phyloP scores from a whole-genome alignment of 2,888 invertebrate species.

The Platycheirus rosarum region DNA sequence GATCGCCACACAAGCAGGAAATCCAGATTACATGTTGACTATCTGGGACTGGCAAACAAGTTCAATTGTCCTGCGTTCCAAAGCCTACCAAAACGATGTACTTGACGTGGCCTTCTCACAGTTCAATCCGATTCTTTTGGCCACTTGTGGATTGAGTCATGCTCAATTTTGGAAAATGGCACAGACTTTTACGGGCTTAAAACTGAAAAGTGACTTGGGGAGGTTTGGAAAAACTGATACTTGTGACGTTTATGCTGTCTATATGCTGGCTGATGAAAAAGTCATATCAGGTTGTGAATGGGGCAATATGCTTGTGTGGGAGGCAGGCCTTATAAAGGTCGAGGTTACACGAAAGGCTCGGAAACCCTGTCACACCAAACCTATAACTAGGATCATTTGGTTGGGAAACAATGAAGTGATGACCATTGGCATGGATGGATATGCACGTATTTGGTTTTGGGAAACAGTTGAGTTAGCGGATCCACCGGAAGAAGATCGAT shows the following conservation, averaged over 20 bases:
- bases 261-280: slow-evolving; percentile 94
- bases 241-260: slow-evolving; percentile 92
- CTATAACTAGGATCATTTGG: slow-evolving; percentile 84
- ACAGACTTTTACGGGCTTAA: slow-evolving; percentile 94
- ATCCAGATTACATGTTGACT: slow-evolving; percentile 93
- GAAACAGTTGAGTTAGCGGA: slow-evolving; percentile 95
- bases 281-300: slow-evolving; percentile 93
- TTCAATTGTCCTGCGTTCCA: slow-evolving; percentile 89
- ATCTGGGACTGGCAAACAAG: slow-evolving; percentile 94
- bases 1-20: slow-evolving; percentile 88
- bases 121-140: slow-evolving; percentile 90
- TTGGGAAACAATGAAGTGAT: slow-evolving; percentile 80
- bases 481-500: slow-evolving; percentile 90
- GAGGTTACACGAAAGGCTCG: slow-evolving; percentile 89
- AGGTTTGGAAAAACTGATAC: slow-evolving; percentile 96
- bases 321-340: slow-evolving; percentile 92
- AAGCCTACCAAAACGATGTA: slow-evolving; percentile 92
- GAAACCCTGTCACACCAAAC: slow-evolving; percentile 89
- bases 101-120: slow-evolving; percentile 91
- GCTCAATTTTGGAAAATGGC: slow-evolving; percentile 98
- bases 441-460: slow-evolving; percentile 93
- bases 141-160: slow-evolving; percentile 90
- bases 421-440: slow-evolving; percentile 88
- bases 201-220: slow-evolving; percentile 93
- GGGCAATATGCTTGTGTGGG: slow-evolving; percentile 97